Conservation (phyloP, 2,888 invertebrate genomes). For the Pegoplata infirma region DNA sequence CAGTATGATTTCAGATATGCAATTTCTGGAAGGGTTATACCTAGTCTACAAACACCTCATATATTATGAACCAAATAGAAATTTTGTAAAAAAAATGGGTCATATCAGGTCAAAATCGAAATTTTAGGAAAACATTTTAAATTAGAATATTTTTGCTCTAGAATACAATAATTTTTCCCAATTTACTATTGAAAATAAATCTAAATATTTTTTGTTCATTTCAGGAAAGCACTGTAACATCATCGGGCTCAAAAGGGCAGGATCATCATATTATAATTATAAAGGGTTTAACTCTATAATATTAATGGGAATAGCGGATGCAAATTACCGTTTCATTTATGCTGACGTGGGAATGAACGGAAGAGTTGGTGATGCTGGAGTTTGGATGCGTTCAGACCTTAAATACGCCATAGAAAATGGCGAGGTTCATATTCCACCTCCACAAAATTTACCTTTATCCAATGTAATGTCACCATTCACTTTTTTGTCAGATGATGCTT, state of each 20-base stretch:
- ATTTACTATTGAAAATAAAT: too few species aligned
- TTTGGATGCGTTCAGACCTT: conserved; percentile 28
- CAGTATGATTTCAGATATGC: too few species aligned
- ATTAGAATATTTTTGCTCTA: too few species aligned
- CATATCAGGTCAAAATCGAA: too few species aligned
- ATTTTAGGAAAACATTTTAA: too few species aligned
- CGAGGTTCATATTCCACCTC: conserved; percentile 6
- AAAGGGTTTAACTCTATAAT: conserved; percentile 34
- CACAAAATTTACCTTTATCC: conserved; percentile 14
- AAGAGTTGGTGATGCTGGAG: conserved; percentile 36
- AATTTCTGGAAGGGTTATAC: too few species aligned
- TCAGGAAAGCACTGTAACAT: conserved; percentile 25
- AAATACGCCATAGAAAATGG: conserved; percentile 23
- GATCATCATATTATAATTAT: conserved; percentile 29
- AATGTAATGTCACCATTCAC: conserved; percentile 11
- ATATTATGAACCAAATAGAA: too few species aligned
- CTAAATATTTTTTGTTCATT: neutral
- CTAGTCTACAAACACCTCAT: neutral
- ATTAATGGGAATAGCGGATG: conserved; percentile 26
- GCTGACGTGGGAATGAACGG: conserved; percentile 39
- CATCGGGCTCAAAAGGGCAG: conserved; percentile 13
- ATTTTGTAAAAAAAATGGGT: too few species aligned
- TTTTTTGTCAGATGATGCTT: conserved; percentile 31
- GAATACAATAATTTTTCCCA: too few species aligned
- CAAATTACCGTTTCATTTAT: conserved; percentile 26